phyloP scores from a whole-genome alignment of 2,797 vertebrate genomes.

The Hippopotamyrus pictus region DNA sequence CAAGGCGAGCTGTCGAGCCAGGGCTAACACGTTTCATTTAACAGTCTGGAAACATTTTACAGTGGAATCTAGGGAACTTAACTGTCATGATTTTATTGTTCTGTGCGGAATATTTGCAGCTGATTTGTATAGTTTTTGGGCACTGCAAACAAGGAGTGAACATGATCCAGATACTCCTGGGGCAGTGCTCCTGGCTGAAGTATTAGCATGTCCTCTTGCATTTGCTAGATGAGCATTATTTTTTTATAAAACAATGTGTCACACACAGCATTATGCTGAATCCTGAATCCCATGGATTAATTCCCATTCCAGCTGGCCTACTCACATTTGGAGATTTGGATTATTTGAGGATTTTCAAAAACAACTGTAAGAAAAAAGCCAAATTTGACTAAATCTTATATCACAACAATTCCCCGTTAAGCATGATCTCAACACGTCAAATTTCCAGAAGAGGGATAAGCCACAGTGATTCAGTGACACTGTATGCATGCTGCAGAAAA shows the following conservation, averaged over 20 bases:
- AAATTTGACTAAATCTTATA: not conserved
- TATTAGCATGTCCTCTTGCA: not conserved
- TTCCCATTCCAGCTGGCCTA: not conserved
- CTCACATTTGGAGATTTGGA: not conserved
- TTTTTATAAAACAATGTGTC: not conserved
- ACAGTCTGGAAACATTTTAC: constrained; percentile 35
- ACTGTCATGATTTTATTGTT: constrained; percentile 27
- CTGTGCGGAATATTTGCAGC: constrained; percentile 7
- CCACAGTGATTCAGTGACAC: not conserved
- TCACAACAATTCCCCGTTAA: not conserved
- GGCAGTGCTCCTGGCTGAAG: not conserved
- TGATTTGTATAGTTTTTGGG: constrained; percentile 13
- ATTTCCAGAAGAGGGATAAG: not conserved
- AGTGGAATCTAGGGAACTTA: constrained; percentile 25
- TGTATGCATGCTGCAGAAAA: not conserved
- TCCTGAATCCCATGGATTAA: not conserved
- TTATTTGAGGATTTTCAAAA: not conserved
- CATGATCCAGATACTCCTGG: not conserved
- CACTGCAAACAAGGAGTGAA: not conserved
- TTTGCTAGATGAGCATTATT: not conserved
- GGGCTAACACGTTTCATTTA: constrained; percentile 23
- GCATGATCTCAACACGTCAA: not conserved
- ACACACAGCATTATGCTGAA: not conserved
- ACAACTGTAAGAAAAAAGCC: not conserved
- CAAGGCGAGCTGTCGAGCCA: constrained; percentile 9